These are phyloP conservation scores for Spilosoma lubricipeda DNA, from an alignment of 2,888 invertebrate genomes.

Conservation along the genomic window DNA sequence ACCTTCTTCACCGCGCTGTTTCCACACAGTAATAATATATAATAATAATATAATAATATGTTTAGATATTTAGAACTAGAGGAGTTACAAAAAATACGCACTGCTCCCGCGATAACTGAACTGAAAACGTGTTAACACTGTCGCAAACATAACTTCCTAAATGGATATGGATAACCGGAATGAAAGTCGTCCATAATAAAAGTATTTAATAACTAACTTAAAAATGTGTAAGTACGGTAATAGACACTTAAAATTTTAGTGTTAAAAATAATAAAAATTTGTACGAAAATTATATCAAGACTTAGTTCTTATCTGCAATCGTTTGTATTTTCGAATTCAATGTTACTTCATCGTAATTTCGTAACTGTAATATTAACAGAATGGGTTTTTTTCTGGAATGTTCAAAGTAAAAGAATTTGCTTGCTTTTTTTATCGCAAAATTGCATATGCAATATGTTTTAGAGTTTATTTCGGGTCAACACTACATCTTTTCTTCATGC, in stretches of 20 bases:
- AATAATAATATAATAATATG: no score
- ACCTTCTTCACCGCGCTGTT: not conserved
- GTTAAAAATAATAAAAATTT: conserved; percentile 23
- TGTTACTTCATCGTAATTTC: conserved; percentile 24
- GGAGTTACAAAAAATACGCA: not conserved
- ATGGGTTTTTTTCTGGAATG: not conserved
- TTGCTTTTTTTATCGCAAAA: not conserved
- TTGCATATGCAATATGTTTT: not conserved
- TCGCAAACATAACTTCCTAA: not conserved
- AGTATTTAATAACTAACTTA: conserved; percentile 23
- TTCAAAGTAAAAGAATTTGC: not conserved
- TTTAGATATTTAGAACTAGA: no score
- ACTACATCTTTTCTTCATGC: not conserved
- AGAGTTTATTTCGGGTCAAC: not conserved
- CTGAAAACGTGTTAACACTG: not conserved
- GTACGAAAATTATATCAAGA: conserved; percentile 13
- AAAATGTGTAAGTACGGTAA: conserved; percentile 27
- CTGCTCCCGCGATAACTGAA: not conserved
- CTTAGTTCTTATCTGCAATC: conserved; percentile 25
- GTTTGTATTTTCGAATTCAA: conserved; percentile 20
- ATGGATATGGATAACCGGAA: not conserved
- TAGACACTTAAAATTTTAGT: conserved; percentile 29
- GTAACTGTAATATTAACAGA: conserved; percentile 20
- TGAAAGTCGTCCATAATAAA: conserved; percentile 10
- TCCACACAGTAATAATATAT: no score